Evolutionary conservation across 2,888 invertebrate species (phyloP), one percentile per base, ranked within the genome.

Genomic region (Hofmannophila pseudospretella): DNA sequence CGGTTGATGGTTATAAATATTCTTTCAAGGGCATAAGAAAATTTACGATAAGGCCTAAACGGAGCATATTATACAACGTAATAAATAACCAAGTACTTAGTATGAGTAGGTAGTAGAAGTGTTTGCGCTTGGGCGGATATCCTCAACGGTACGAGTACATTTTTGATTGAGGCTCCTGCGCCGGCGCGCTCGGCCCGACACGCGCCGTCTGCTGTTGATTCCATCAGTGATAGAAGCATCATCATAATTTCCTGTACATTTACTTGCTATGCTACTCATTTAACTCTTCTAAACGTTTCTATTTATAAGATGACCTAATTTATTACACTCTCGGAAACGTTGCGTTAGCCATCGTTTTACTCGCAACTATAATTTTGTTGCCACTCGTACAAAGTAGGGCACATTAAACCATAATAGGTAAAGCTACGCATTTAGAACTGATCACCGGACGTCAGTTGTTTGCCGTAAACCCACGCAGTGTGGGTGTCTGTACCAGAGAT

Each of bases 381-480:
- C n/a, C 8, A 14, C 16, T 30, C 47, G 34, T 42, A 41, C 7
- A 39, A 60, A 59, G 57, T 64, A 48, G 66, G 65, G 60, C 68
- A 62, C 49, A 51, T 46, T 53, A 51, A 60, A 48, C 52, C 52
- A 46, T 61, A 62, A 58, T 55, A 44, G 54, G 54, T 49, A 47
- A 61, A 62, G 58, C 53, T 61, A 60, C 42, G 11, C 11, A 27
- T 22, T 32, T 10, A 11, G 64, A 67, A 54, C 49, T 62, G 64
- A 54, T 67, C 64, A 68, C 81, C 80, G 82, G 82, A 84, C 74
- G 79, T 71, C 53, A 51, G 72, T 64, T 79, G 76, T 84, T 82
- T 80, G 64, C 67, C 67, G 65, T 62, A 66, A 65, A 49, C 82
- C 79, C 74, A 80, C 77, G 69, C 72, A 33, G 46, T 42, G 78